Evolutionary conservation across 2,113 vertebrate species (phyloP).

Genomic region (Dromaius novaehollandiae): DNA sequence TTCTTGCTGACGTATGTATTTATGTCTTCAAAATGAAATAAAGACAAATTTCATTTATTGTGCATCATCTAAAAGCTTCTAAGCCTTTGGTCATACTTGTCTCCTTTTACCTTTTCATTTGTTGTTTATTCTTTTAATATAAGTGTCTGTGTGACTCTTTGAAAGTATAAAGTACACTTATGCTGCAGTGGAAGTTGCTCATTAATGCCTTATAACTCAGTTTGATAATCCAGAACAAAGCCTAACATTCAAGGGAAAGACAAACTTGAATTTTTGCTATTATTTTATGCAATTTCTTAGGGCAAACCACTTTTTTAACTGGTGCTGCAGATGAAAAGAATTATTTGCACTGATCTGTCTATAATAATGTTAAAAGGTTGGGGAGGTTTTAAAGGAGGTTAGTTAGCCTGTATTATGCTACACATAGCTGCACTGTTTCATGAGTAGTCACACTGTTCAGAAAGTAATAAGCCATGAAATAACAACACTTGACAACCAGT

Average conservation of each 20-base stretch:
- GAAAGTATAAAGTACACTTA: background rate
- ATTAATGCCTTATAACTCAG: background rate
- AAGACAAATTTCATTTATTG: background rate
- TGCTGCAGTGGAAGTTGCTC: background rate
- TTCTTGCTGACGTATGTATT: background rate
- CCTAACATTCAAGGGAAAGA: slow-evolving; percentile 3
- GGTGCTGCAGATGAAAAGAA: background rate
- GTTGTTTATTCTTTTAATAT: background rate
- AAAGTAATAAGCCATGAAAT: background rate
- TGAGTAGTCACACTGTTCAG: background rate
- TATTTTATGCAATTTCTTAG: background rate
- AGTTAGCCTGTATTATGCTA: background rate
- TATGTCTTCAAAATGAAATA: background rate
- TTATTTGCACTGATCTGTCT: background rate
- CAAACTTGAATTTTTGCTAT: background rate
- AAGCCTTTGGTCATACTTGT: background rate
- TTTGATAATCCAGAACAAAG: slow-evolving; percentile 10
- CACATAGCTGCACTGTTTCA: background rate
- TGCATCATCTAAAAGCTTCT: background rate
- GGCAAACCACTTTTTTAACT: background rate
- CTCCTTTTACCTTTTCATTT: background rate
- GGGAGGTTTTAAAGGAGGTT: background rate
- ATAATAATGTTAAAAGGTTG: background rate
- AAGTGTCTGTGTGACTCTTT: background rate
- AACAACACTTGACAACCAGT: background rate